phyloP scores from a whole-genome alignment of 1,140 invertebrate species.

The Dryas iulia region DNA sequence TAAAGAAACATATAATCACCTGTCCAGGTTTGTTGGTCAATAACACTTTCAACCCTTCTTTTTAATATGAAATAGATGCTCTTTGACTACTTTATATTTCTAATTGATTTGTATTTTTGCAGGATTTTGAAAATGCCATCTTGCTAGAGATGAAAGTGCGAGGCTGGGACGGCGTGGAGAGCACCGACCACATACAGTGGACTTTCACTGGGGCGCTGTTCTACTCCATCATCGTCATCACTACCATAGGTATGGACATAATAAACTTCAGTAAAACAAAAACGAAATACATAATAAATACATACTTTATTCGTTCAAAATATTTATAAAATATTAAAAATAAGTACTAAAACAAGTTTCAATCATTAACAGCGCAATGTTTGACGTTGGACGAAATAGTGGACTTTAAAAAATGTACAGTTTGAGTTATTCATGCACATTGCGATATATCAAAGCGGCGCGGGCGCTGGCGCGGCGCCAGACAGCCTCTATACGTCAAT shows the following conservation, averaged over 20 bases:
- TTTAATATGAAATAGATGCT: too few species aligned
- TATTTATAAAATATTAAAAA: too few species aligned
- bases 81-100: too few species aligned
- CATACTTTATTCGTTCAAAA: too few species aligned
- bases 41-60: too few species aligned
- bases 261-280: too few species aligned
- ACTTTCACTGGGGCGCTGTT: constrained; percentile 95
- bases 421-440: constrained; percentile 24
- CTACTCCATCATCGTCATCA: constrained; percentile 98
- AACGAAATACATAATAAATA: too few species aligned
- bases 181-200: constrained; percentile 89
- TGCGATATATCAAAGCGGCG: constrained; percentile 29
- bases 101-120: too few species aligned
- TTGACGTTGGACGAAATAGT: not conserved
- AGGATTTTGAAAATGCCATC: constrained; percentile 91
- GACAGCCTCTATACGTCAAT: constrained; percentile 18
- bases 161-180: constrained; percentile 95
- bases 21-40: too few species aligned
- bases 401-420: constrained; percentile 28
- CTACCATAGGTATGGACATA: constrained; percentile 96
- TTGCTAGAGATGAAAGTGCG: constrained; percentile 91
- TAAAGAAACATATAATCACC: too few species aligned
- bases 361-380: not conserved
- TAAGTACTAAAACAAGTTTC: not conserved
- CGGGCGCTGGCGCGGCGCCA: constrained; percentile 27